Evolutionary conservation across 2,113 vertebrate genomes (phyloP).

Genomic region (Stercorarius parasiticus): DNA sequence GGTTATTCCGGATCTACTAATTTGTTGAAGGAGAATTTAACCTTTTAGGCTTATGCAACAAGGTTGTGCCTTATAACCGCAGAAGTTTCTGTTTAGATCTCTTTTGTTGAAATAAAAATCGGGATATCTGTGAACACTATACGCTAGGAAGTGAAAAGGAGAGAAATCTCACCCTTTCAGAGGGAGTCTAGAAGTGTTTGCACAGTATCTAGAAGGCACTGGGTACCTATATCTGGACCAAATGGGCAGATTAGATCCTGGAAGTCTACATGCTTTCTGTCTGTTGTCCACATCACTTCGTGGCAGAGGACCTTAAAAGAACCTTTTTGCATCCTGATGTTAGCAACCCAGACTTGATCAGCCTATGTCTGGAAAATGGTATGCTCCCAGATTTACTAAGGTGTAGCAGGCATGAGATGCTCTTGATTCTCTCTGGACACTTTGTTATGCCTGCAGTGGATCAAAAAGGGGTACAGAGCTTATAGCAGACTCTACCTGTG

Average conservation of each 20-base stretch:
- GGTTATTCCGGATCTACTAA: not conserved
- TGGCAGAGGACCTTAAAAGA: not conserved
- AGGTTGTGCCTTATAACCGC: not conserved
- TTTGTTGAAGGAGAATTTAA: not conserved
- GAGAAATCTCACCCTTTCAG: not conserved
- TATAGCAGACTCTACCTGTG: not conserved
- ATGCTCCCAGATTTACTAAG: not conserved
- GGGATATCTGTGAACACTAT: fast-evolving
- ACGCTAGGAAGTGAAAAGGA: not conserved
- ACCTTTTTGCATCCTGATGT: not conserved
- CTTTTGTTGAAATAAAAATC: not conserved
- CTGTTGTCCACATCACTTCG: not conserved
- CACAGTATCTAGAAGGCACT: not conserved
- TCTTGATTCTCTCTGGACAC: not conserved
- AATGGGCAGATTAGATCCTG: not conserved
- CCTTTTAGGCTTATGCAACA: not conserved
- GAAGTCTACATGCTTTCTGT: not conserved
- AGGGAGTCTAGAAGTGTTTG: not conserved
- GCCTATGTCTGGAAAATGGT: not conserved
- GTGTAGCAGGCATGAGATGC: not conserved
- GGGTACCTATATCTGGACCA: not conserved
- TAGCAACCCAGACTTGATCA: not conserved
- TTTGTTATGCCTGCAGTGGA: not conserved
- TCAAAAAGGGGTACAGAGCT: not conserved
- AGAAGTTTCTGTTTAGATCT: not conserved